Conservation (phyloP, 2,888 invertebrate species). For the Andrena bucephala region DNA sequence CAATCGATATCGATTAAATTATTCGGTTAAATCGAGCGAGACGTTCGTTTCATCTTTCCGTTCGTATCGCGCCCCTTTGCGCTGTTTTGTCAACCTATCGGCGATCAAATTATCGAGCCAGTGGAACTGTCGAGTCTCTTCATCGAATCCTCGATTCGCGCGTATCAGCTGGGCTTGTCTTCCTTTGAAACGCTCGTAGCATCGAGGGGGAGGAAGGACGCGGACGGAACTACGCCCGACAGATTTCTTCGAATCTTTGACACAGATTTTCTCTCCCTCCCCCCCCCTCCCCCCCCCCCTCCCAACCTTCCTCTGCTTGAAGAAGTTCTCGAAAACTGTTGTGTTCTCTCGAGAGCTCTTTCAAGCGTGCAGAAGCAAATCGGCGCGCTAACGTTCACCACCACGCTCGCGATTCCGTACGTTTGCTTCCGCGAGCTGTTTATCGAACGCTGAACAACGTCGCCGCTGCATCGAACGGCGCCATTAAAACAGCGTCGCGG, state of each 20-base stretch:
- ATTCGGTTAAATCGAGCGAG: constrained; percentile 57
- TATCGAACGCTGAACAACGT: constrained; percentile 22
- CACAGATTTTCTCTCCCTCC: constrained; percentile 31
- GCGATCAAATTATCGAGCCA: constrained; percentile 66
- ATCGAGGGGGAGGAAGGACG: neutral
- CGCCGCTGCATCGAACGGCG: constrained; percentile 17
- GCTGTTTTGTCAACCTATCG: constrained; percentile 59
- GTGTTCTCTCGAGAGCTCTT: neutral
- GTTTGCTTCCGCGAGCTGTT: neutral
- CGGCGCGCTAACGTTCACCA: neutral
- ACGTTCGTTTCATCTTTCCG: constrained; percentile 27
- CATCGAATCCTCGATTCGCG: constrained; percentile 7
- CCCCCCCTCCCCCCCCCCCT: neutral
- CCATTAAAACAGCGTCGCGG: constrained; percentile 22
- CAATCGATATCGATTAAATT: neutral
- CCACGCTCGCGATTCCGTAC: neutral
- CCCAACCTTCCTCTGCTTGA: neutral
- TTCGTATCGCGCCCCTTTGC: constrained; percentile 13
- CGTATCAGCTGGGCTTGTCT: constrained; percentile 44
- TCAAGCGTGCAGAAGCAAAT: neutral
- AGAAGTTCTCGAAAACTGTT: constrained; percentile 29
- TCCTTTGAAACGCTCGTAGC: constrained; percentile 25
- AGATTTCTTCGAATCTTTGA: constrained; percentile 28
- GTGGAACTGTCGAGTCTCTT: constrained; percentile 37
- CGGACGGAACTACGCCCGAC: constrained; percentile 5